Evolutionary conservation across 2,797 vertebrate species (phyloP).

Genomic region (Enteromius mattozi): DNA sequence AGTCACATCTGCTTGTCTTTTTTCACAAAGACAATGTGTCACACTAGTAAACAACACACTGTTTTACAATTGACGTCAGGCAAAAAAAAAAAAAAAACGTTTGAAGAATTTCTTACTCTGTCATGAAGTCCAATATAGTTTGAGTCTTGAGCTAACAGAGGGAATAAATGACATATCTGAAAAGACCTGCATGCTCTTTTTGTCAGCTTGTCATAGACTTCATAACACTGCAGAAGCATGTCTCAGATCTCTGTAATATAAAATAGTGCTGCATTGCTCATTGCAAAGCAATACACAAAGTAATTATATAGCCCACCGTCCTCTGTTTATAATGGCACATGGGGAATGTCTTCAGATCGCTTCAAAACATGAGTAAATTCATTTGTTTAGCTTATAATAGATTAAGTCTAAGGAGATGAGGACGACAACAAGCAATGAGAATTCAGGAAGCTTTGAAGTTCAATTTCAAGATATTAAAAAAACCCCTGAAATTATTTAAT

Average conservation of each 20-base stretch:
- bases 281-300: not conserved
- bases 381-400: not conserved
- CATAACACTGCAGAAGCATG: not conserved
- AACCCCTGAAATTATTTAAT: not conserved
- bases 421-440: not conserved
- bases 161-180: conserved; percentile 8
- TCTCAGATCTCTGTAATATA: not conserved
- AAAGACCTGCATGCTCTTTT: conserved; percentile 10
- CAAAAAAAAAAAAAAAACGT: not conserved
- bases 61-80: not conserved
- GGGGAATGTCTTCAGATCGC: conserved; percentile 6
- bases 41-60: not conserved
- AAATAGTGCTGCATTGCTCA: conserved; percentile 3
- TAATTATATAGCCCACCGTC: not conserved
- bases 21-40: conserved; percentile 20
- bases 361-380: not conserved
- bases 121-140: conserved; percentile 13
- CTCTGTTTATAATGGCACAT: not conserved
- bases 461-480: not conserved
- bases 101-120: conserved; percentile 5
- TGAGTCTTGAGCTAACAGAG: not conserved
- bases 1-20: conserved; percentile 19
- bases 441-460: not conserved
- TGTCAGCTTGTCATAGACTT: conserved; percentile 27
- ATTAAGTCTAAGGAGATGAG: not conserved